A percentile compares a stretch with the other conserved stretches of the same genome.
Conservation (phyloP, 2,888 invertebrate genomes). For the Phlogophora meticulosa region DNA sequence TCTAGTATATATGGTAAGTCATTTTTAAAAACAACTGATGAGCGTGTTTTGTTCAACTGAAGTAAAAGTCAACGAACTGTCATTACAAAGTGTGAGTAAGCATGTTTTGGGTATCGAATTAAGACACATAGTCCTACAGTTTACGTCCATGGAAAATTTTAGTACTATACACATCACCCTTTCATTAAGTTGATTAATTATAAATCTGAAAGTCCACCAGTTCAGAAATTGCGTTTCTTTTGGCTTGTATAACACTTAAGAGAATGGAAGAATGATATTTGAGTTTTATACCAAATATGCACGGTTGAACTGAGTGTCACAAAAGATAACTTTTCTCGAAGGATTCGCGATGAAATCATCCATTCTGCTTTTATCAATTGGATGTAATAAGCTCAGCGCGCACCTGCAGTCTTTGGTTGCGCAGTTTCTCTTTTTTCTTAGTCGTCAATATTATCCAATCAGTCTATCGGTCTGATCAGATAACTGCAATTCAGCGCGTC, state of each 20-base stretch:
- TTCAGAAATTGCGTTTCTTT: conserved; percentile 17
- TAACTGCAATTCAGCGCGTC: background rate
- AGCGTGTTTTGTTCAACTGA: conserved; percentile 13
- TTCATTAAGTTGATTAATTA: conserved; percentile 46
- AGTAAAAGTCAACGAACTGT: conserved; percentile 37
- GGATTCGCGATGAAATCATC: background rate
- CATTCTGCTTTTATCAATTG: conserved; percentile 9
- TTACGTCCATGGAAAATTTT: conserved; percentile 25
- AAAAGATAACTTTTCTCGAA: background rate
- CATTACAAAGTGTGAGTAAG: conserved; percentile 64
- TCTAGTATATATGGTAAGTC: background rate
- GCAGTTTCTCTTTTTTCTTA: conserved; percentile 9
- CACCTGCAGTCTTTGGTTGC: background rate
- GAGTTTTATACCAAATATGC: background rate
- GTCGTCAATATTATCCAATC: conserved; percentile 25
- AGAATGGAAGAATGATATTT: background rate
- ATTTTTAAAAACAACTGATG: conserved; percentile 20
- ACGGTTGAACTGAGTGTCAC: background rate
- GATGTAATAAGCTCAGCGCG: background rate
- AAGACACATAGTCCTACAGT: conserved; percentile 7
- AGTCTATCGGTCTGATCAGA: conserved; percentile 1
- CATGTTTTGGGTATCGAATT: conserved; percentile 57
- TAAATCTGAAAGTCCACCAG: conserved; percentile 11
- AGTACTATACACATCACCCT: conserved; percentile 17
- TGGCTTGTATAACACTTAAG: background rate